phyloP scores from a whole-genome alignment of 2,888 invertebrate species.

The Andrena fulva region DNA sequence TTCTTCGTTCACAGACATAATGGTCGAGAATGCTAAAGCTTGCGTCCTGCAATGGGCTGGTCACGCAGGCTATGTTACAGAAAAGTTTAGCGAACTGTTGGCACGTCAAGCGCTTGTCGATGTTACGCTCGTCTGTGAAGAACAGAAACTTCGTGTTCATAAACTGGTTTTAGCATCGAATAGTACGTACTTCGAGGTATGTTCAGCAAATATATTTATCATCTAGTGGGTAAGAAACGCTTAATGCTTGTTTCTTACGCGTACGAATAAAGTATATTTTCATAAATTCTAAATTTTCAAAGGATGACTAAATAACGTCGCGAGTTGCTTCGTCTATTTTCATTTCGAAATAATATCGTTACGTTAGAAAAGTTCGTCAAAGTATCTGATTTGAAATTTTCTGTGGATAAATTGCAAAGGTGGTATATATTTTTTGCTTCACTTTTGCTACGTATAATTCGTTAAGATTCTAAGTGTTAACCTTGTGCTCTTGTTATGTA shows the following conservation, averaged over 20 bases:
- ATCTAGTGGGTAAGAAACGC: background rate
- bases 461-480: background rate
- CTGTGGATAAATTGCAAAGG: background rate
- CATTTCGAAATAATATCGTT: background rate
- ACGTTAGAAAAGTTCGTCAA: background rate
- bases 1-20: constrained; percentile 59
- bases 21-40: constrained; percentile 79
- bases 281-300: background rate
- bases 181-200: constrained; percentile 91
- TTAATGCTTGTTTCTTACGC: background rate
- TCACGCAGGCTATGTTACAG: constrained; percentile 89
- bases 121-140: constrained; percentile 91
- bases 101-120: constrained; percentile 91
- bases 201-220: constrained; percentile 53
- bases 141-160: constrained; percentile 90
- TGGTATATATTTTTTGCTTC: background rate
- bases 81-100: constrained; percentile 89
- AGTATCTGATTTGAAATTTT: background rate
- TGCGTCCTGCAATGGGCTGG: constrained; percentile 90
- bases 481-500: background rate
- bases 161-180: constrained; percentile 91
- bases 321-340: background rate
- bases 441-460: background rate
- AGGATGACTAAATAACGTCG: background rate
- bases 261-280: background rate